phyloP scores from a whole-genome alignment of 53 echinoderm and acorn worm genomes.

The Crossaster papposus region DNA sequence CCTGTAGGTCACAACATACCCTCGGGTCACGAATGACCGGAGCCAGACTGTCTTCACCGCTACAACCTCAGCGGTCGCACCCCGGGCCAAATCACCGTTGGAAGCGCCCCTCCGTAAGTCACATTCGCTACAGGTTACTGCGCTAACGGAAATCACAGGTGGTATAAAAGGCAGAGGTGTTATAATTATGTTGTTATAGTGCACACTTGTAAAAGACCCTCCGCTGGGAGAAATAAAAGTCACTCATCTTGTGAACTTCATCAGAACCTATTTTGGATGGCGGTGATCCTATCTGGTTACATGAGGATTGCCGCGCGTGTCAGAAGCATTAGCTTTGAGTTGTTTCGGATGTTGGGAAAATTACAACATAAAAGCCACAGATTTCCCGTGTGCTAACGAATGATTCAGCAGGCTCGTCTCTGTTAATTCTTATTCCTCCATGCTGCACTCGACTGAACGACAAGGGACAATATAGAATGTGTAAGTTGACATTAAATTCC shows the following conservation, averaged over 20 bases:
- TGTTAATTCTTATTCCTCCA: too few relatives aligned
- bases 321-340: background rate
- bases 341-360: slow-evolving; percentile 6
- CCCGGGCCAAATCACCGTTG: slow-evolving; percentile 14
- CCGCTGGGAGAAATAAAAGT: background rate
- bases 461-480: too few relatives aligned
- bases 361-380: background rate
- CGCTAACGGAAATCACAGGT: slow-evolving; percentile 13
- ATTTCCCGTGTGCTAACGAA: background rate
- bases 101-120: background rate
- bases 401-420: slow-evolving; percentile 1
- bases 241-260: background rate
- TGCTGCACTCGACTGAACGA: too few relatives aligned
- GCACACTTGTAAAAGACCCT: background rate
- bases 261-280: background rate
- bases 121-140: background rate
- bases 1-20: background rate
- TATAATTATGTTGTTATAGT: slow-evolving; percentile 12
- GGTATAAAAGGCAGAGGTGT: slow-evolving; percentile 24
- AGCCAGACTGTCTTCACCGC: slow-evolving; percentile 21
- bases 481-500: too few relatives aligned
- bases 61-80: slow-evolving; percentile 10
- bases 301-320: background rate
- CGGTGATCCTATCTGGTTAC: background rate
- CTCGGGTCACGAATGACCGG: slow-evolving; percentile 28